Evolutionary conservation across 1,140 invertebrate genomes (phyloP).

Genomic region (Chironomus striatipennis): DNA sequence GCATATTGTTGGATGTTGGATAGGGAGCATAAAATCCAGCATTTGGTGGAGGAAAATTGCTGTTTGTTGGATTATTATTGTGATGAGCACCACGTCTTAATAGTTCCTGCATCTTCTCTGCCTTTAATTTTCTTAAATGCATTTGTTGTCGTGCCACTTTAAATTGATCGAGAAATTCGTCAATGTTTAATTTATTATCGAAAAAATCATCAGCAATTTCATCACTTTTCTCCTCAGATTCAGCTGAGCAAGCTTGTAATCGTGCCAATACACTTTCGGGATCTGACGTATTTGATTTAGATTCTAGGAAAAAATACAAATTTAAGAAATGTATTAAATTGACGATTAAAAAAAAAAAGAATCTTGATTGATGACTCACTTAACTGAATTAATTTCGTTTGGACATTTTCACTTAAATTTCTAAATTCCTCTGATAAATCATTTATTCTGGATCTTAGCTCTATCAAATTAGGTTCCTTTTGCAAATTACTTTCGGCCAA

Average conservation of each 20-base stretch:
- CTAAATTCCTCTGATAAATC: conserved; percentile 60
- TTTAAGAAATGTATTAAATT: no score
- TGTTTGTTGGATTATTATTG: conserved; percentile 35
- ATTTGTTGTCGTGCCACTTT: conserved; percentile 61
- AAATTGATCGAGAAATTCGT: conserved; percentile 72
- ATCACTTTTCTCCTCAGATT: conserved; percentile 84
- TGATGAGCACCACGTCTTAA: conserved; percentile 44
- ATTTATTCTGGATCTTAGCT: conserved; percentile 57
- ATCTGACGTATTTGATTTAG: conserved; percentile 58
- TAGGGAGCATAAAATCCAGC: conserved; percentile 30
- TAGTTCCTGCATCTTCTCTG: conserved; percentile 77
- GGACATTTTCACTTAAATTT: conserved; percentile 54
- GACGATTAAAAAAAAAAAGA: no score
- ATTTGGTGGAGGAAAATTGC: conserved; percentile 34
- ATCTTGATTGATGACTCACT: conserved; percentile 43
- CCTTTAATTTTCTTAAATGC: conserved; percentile 73
- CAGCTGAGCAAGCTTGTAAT: conserved; percentile 72
- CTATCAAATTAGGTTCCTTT: conserved; percentile 68
- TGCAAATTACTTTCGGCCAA: conserved; percentile 79
- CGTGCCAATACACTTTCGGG: conserved; percentile 73
- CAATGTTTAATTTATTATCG: conserved; percentile 59
- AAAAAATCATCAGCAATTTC: conserved; percentile 66
- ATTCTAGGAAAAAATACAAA: conserved; percentile 45
- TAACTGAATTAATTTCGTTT: conserved; percentile 56
- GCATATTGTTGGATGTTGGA: background rate